Percentiles rank a stretch among this genome's conserved stretches.
Conservation (phyloP, 1,140 invertebrate genomes). For the Helicoverpa zea region DNA sequence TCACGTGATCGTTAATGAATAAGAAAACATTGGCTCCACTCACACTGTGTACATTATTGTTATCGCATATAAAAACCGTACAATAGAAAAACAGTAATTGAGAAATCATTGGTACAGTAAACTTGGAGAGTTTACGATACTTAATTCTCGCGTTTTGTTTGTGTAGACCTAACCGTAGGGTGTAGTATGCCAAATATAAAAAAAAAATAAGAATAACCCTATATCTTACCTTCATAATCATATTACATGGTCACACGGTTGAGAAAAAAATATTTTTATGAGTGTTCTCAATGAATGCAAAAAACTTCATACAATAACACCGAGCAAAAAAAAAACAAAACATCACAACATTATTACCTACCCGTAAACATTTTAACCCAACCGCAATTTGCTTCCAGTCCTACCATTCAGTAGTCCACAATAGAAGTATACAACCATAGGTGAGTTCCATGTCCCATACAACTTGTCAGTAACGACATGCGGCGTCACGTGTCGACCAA, state of each 20-base stretch:
- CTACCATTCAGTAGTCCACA: conserved; percentile 44
- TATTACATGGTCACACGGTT: too few relatives aligned
- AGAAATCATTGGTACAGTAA: background rate
- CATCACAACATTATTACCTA: too few relatives aligned
- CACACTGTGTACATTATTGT: conserved; percentile 5
- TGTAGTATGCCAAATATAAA: too few relatives aligned
- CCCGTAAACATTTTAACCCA: background rate
- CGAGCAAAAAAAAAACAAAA: background rate
- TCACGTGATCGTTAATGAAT: conserved; percentile 49
- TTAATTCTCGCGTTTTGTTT: too few relatives aligned
- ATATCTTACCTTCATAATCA: too few relatives aligned
- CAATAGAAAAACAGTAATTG: conserved; percentile 12
- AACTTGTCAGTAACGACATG: conserved; percentile 37
- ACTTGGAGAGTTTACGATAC: too few relatives aligned
- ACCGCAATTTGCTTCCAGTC: background rate
- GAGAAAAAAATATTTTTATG: too few relatives aligned
- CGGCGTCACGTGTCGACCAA: conserved; percentile 43
- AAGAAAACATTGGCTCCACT: conserved; percentile 1
- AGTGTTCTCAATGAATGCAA: too few relatives aligned
- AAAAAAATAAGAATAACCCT: too few relatives aligned
- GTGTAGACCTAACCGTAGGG: too few relatives aligned
- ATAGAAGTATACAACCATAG: conserved; percentile 39
- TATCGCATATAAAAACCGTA: conserved; percentile 6
- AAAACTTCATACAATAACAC: too few relatives aligned
- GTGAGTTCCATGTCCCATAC: conserved; percentile 40